These are phyloP conservation scores for Prinia subflava DNA, from an alignment of 2,113 vertebrate genomes.

Conservation along the genomic window DNA sequence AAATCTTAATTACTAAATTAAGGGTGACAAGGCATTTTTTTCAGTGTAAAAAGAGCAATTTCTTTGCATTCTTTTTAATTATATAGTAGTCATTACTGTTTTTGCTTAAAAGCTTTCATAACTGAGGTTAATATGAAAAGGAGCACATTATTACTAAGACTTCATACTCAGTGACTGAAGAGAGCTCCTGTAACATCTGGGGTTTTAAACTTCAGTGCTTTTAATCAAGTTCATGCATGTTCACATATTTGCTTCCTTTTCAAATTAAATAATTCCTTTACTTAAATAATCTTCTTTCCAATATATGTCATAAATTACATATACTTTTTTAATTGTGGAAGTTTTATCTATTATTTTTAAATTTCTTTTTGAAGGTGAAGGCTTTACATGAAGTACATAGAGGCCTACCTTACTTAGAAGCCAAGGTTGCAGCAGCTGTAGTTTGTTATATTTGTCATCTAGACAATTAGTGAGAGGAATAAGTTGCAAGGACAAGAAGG, in stretches of 20 bases:
- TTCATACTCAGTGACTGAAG: not conserved
- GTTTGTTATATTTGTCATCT: not conserved
- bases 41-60: not conserved
- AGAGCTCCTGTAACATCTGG: not conserved
- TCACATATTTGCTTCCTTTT: not conserved
- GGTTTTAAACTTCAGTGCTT: not conserved
- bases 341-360: not conserved
- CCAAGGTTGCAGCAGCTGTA: not conserved
- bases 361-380: not conserved
- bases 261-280: not conserved
- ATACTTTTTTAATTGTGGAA: not conserved
- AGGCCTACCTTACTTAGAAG: not conserved
- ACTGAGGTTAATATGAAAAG: not conserved
- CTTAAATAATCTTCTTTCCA: not conserved
- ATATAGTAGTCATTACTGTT: not conserved
- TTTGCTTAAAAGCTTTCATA: slow-evolving; percentile 5
- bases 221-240: not conserved
- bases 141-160: not conserved
- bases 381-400: not conserved
- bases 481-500: not conserved
- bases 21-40: not conserved
- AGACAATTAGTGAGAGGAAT: not conserved
- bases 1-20: not conserved
- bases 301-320: not conserved
- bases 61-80: not conserved